phyloP scores from a whole-genome alignment of 2,797 vertebrate species.

The Trachops cirrhosus region DNA sequence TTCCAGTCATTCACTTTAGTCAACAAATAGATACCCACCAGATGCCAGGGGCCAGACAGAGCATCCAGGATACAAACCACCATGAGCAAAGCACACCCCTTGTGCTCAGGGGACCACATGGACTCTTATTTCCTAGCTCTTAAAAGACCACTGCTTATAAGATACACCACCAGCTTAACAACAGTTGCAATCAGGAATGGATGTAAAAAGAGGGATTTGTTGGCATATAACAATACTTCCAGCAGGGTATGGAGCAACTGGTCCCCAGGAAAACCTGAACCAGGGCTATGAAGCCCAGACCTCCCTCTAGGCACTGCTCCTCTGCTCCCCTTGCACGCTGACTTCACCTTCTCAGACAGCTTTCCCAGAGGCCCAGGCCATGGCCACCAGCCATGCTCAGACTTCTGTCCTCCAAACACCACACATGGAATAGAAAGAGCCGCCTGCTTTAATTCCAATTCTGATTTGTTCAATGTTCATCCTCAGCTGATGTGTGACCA shows the following conservation, averaged over 20 bases:
- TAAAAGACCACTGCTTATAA: not conserved
- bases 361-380: not conserved
- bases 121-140: not conserved
- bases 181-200: not conserved
- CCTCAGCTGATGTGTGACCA: not conserved
- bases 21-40: not conserved
- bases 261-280: not conserved
- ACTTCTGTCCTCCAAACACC: not conserved
- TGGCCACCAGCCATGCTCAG: not conserved
- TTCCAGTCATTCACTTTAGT: not conserved
- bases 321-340: too few species aligned
- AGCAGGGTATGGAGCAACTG: not conserved
- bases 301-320: not conserved
- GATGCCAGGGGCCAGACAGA: not conserved
- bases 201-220: not conserved
- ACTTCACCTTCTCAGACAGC: not conserved
- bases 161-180: not conserved
- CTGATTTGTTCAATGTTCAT: not conserved
- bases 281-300: not conserved
- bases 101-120: not conserved
- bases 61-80: not conserved
- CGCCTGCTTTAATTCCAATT: not conserved
- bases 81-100: not conserved
- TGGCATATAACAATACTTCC: not conserved
- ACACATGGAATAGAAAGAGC: not conserved